These are phyloP conservation scores for Cybosia mesomella DNA, from an alignment of 2,888 invertebrate genomes.

Conservation along the genomic window DNA sequence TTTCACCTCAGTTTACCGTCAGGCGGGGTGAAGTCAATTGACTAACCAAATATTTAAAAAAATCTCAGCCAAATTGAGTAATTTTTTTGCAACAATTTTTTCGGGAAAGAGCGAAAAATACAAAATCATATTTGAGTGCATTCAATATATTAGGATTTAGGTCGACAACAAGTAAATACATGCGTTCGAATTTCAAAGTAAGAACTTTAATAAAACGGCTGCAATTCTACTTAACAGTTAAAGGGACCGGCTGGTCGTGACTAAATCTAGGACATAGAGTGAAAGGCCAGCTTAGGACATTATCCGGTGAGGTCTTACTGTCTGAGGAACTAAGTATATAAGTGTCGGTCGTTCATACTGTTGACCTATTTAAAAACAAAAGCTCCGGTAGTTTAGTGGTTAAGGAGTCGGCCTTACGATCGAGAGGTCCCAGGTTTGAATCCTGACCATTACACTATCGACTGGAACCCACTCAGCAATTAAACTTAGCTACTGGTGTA, in stretches of 20 bases:
- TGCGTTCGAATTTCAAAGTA: constrained; percentile 8
- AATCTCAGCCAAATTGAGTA: no score
- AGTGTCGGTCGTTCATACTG: not conserved
- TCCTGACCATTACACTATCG: not conserved
- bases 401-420: not conserved
- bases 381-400: not conserved
- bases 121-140: no score
- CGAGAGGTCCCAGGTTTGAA: not conserved
- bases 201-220: constrained; percentile 10
- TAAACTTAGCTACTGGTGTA: no score
- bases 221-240: constrained; percentile 31
- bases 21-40: no score
- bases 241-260: constrained; percentile 65
- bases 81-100: no score
- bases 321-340: constrained; percentile 12
- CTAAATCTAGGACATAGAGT: constrained; percentile 75
- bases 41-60: no score
- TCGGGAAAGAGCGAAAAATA: no score
- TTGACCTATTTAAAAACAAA: not conserved
- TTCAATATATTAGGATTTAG: not conserved
- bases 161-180: not conserved
- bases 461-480: not conserved
- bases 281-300: constrained; percentile 72
- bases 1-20: no score
- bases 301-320: constrained; percentile 33